phyloP scores from a whole-genome alignment of 1,140 invertebrate species.

The Zophobas atratus region DNA sequence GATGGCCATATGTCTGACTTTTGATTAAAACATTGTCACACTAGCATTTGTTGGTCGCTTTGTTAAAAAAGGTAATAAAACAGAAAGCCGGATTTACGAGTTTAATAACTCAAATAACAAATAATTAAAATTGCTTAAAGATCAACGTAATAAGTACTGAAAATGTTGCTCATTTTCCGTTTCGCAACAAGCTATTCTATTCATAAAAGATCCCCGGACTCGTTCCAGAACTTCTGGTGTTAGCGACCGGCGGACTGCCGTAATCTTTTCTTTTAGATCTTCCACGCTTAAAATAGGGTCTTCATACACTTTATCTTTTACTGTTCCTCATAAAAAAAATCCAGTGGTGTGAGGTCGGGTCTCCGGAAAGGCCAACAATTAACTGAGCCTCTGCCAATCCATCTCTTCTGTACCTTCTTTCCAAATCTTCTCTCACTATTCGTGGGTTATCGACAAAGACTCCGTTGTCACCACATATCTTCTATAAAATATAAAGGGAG shows the following conservation, averaged over 20 bases:
- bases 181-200: background rate
- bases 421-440: background rate
- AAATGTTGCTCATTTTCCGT: background rate
- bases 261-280: conserved; percentile 1
- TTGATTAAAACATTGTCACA: too few species aligned
- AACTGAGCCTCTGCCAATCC: background rate
- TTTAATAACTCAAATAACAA: too few species aligned
- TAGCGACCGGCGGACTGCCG: background rate
- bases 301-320: conserved; percentile 3
- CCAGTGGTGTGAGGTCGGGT: conserved; percentile 4
- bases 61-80: too few species aligned
- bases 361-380: background rate
- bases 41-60: too few species aligned
- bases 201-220: background rate
- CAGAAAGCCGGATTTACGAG: too few species aligned
- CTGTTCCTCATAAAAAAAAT: conserved; percentile 5
- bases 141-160: background rate
- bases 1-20: too few species aligned
- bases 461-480: too few species aligned
- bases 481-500: too few species aligned
- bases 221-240: background rate
- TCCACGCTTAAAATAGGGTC: background rate
- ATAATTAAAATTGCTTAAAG: too few species aligned
- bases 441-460: too few species aligned
- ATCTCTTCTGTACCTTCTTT: background rate